Evolutionary conservation across 2,797 vertebrate genomes (phyloP), one percentile per base, ranked within the genome.

Genomic region (Mormyrus proboscirostris): DNA sequence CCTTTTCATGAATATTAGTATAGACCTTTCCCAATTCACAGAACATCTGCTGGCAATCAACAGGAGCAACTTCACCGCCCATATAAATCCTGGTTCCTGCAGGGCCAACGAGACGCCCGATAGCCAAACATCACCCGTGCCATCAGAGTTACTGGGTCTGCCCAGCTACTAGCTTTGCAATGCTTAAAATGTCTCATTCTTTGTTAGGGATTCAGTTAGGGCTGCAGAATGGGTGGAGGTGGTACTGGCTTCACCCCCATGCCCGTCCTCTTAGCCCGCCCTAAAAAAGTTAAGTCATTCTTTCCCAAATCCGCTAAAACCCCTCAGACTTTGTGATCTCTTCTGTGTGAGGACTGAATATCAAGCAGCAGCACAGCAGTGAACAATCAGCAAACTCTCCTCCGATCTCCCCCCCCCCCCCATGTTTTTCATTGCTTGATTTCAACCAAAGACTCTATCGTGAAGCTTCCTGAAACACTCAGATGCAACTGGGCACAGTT

Each of bases 101-200:
- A 33, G 4, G 29, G 59, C 22, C 1, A 22, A 25, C 8, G 3
- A 22, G 0, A 19, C 0, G 22, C 59, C 22, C 3, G 59, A 62
- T 10, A 62, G 7, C 57, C 19, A 22, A 6, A 22, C 57, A 22
- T 59, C n/a, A 73, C 25, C 38, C 2, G 73, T 1, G 10, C 65
- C 29, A 3, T 73, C 12, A 0, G 29, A 1, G 29, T 14, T 38
- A 10, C 7, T 44, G 16, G 33, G 38, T 41, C 16, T 79, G 73
- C 73, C 73, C 3, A 19, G 7, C 6, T 41, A 41, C 73, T 44
- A 79, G 44, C 33, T 79, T 79, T 44, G 38, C 73, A n/a, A 16
- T 9, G 73, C 73, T 79, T 79, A 79, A 79, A 79, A 79, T 79
- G 38, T n/a, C 73, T 79, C 73, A 79, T 41, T 79, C 19, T n/a